A percentile compares a stretch with the other conserved stretches of the same genome.
Conservation (phyloP, 2,113 vertebrate genomes). For the Scophthalmus maximus region DNA sequence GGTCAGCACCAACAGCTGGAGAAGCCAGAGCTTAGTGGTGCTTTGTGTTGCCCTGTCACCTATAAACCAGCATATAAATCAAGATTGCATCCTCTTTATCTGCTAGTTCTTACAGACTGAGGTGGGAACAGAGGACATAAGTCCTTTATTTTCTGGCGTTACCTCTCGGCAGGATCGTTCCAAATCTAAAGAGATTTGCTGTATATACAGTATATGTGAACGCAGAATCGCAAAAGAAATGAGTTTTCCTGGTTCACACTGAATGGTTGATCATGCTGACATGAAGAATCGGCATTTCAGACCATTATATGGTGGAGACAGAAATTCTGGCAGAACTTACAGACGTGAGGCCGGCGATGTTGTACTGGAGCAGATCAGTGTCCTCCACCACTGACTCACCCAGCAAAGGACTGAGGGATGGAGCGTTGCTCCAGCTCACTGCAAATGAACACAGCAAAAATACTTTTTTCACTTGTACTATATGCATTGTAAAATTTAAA, state of each 20-base stretch:
- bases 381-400: constrained; percentile 88
- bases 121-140: constrained; percentile 10
- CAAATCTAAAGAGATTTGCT: constrained; percentile 5
- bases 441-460: constrained; percentile 32
- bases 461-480: neutral
- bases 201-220: neutral
- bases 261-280: neutral
- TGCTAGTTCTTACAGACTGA: constrained; percentile 3
- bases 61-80: constrained; percentile 45
- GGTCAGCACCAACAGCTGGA: constrained; percentile 58
- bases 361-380: constrained; percentile 82
- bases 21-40: constrained; percentile 28
- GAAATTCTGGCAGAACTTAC: constrained; percentile 79
- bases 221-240: constrained; percentile 1
- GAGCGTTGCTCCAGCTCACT: constrained; percentile 90
- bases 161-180: neutral
- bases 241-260: neutral
- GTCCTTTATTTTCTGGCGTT: neutral
- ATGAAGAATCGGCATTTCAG: neutral
- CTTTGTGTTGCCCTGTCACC: constrained; percentile 58
- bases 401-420: constrained; percentile 80
- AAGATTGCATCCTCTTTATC: constrained; percentile 21
- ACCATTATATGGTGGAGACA: neutral
- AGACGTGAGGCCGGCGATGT: constrained; percentile 85
- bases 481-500: neutral